A percentile compares a stretch with the other conserved stretches of the same genome.
Evolutionary conservation across 92 coral and sea anemone genomes (phyloP).

Genomic region (Parazoanthus atlanticus): DNA sequence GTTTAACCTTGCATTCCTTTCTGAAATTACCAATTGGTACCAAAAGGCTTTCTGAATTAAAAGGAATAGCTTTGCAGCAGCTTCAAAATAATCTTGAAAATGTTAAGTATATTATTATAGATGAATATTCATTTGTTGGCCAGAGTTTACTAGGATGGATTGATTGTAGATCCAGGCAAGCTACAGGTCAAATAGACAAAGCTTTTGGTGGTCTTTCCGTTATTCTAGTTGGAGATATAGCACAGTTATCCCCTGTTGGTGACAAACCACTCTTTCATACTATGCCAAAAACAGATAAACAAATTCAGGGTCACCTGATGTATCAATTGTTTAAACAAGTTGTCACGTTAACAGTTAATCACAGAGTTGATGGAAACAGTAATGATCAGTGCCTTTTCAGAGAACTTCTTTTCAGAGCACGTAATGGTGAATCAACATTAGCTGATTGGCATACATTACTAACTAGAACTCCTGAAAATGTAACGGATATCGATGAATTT

Average conservation of each 20-base stretch:
- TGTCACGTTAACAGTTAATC: slow-evolving; percentile 44
- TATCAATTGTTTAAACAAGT: slow-evolving; percentile 52
- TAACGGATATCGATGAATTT: no score
- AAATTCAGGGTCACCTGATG: slow-evolving; percentile 51
- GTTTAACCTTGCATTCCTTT: slow-evolving; percentile 57
- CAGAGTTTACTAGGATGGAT: no score
- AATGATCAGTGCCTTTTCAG: slow-evolving; percentile 48
- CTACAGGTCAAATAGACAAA: slow-evolving; percentile 26
- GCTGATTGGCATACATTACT: slow-evolving; percentile 46
- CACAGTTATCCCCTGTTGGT: slow-evolving; percentile 51
- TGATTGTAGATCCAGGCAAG: no score
- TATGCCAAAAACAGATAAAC: slow-evolving; percentile 57
- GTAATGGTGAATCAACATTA: not conserved
- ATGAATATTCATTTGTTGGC: slow-evolving; percentile 65
- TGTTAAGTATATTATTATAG: slow-evolving; percentile 60
- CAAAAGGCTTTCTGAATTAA: slow-evolving; percentile 54
- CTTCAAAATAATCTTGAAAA: slow-evolving; percentile 60
- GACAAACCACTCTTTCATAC: slow-evolving; percentile 59
- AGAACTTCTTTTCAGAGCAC: slow-evolving; percentile 49
- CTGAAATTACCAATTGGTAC: slow-evolving; percentile 58
- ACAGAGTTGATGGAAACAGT: slow-evolving; percentile 49
- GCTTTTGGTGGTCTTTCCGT: slow-evolving; percentile 62
- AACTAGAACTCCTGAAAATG: not conserved
- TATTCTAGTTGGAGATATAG: slow-evolving; percentile 51
- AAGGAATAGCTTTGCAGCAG: slow-evolving; percentile 25